phyloP scores from a whole-genome alignment of 92 coral and sea anemone species.

The Actinernus sp. region DNA sequence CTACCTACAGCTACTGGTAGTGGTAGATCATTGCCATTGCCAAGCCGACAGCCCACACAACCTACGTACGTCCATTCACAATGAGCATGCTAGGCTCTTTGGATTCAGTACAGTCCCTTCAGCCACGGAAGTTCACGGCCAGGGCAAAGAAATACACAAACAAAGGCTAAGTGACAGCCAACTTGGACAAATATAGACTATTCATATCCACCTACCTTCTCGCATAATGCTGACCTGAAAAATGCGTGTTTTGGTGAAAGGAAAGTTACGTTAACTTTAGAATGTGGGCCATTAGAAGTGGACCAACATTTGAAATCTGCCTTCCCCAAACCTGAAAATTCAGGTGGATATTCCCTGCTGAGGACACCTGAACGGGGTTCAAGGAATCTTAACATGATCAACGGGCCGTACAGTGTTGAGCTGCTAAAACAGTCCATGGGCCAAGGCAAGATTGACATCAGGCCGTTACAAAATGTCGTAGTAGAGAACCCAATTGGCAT shows the following conservation, averaged over 20 bases:
- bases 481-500: neutral
- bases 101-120: too few species aligned
- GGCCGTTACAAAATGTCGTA: constrained; percentile 27
- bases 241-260: constrained; percentile 36
- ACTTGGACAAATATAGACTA: constrained; percentile 19
- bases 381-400: constrained; percentile 12
- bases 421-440: constrained; percentile 25
- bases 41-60: too few species aligned
- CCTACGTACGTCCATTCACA: constrained; percentile 7
- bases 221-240: constrained; percentile 16
- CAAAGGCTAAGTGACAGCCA: too few species aligned
- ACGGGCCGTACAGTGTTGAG: constrained; percentile 33
- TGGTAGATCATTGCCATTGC: too few species aligned
- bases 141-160: too few species aligned
- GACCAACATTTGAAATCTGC: constrained; percentile 19
- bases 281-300: constrained; percentile 29
- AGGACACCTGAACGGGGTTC: constrained; percentile 25
- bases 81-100: constrained; percentile 16
- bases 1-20: too few species aligned
- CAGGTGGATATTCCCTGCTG: constrained; percentile 40
- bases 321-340: constrained; percentile 29
- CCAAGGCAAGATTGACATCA: constrained; percentile 22
- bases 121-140: too few species aligned
- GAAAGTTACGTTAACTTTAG: constrained; percentile 12
- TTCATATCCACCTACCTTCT: constrained; percentile 23